These are phyloP conservation scores for Enteromius fasciolatus DNA, from an alignment of 2,797 vertebrate species.

Conservation along the genomic window DNA sequence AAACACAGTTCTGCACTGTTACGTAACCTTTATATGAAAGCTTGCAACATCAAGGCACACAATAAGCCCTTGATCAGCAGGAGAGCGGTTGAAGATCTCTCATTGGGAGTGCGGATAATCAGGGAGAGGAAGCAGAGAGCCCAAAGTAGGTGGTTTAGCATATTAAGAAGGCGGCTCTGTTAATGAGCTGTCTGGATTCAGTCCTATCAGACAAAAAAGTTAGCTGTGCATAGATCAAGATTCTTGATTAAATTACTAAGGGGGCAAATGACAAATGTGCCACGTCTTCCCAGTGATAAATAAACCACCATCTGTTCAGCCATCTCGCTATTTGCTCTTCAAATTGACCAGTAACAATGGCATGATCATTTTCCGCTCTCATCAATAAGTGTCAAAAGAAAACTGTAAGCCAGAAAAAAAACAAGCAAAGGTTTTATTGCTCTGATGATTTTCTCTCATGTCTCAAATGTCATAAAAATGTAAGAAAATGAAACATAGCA, in stretches of 20 bases:
- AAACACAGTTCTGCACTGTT: conserved; percentile 55
- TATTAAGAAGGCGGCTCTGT: conserved; percentile 61
- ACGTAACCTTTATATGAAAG: conserved; percentile 62
- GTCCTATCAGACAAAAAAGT: conserved; percentile 15
- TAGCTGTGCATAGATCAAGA: conserved; percentile 32
- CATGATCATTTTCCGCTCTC: not conserved
- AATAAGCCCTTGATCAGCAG: conserved; percentile 63
- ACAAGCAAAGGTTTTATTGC: not conserved
- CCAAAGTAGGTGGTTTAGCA: conserved; percentile 58
- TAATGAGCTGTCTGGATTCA: conserved; percentile 54
- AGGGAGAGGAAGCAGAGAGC: conserved; percentile 60
- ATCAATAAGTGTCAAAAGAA: not conserved
- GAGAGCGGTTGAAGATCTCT: conserved; percentile 35
- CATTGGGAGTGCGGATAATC: conserved; percentile 59
- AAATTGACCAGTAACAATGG: not conserved
- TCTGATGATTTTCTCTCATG: not conserved
- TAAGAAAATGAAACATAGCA: not conserved
- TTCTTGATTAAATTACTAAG: conserved; percentile 25
- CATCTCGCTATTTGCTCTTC: conserved; percentile 7
- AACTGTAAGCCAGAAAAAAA: not conserved
- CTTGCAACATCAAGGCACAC: conserved; percentile 46
- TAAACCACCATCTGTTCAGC: conserved; percentile 8
- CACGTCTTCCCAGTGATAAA: not conserved
- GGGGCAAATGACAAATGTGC: not conserved
- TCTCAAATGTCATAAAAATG: too few relatives aligned